Evolutionary conservation across 2,113 vertebrate species (phyloP).

Genomic region (Sapayoa aenigma): DNA sequence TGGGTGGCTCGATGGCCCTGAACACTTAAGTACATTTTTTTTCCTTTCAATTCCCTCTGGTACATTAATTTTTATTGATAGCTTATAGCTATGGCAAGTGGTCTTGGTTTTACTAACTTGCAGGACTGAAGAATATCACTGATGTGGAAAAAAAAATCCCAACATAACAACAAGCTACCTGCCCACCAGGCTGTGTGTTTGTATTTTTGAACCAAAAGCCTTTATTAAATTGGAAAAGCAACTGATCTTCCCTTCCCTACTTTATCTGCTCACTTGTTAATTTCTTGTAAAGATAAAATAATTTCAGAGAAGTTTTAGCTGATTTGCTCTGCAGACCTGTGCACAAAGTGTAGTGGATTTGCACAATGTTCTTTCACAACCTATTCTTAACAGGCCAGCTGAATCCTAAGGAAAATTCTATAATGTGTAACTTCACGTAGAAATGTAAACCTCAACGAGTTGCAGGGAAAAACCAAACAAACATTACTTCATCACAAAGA

Average conservation of each 20-base stretch:
- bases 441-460: neutral
- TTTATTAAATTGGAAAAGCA: neutral
- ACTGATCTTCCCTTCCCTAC: neutral
- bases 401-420: neutral
- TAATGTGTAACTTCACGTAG: neutral
- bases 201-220: neutral
- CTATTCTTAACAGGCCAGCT: neutral
- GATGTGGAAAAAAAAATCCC: constrained; percentile 29
- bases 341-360: neutral
- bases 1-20: constrained; percentile 70
- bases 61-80: constrained; percentile 82
- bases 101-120: constrained; percentile 77
- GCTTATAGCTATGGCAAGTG: constrained; percentile 73
- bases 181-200: neutral
- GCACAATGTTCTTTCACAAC: neutral
- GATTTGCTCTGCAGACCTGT: neutral
- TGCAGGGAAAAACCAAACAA: neutral
- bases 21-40: constrained; percentile 73
- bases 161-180: constrained; percentile 25
- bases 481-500: neutral
- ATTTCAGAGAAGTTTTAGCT: neutral
- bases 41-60: constrained; percentile 75
- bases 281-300: neutral
- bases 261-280: neutral
- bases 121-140: constrained; percentile 68